phyloP scores from a whole-genome alignment of 2,888 invertebrate species.

The Mythimna albipuncta region DNA sequence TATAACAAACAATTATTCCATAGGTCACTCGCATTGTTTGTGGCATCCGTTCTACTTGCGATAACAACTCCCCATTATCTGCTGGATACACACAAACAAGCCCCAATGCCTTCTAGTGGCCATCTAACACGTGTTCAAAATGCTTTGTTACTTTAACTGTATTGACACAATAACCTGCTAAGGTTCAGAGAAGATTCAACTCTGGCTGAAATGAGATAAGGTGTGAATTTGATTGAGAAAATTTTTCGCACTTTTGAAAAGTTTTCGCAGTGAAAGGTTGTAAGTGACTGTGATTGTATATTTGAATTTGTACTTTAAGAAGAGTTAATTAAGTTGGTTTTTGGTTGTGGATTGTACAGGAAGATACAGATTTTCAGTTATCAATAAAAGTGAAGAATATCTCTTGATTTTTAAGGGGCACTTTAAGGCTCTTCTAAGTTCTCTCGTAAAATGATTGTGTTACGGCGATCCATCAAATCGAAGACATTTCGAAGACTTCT shows the following conservation, averaged over 20 bases:
- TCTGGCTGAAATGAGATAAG: accelerated
- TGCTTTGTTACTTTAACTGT: constrained; percentile 65
- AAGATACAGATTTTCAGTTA: constrained; percentile 65
- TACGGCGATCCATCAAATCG: constrained; percentile 88
- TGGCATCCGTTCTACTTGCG: constrained; percentile 61
- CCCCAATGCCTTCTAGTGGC: constrained; percentile 84
- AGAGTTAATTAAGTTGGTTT: accelerated
- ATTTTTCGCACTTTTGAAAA: constrained; percentile 26
- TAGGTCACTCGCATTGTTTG: constrained; percentile 56
- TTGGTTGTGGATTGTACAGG: constrained; percentile 31
- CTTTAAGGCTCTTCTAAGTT: constrained; percentile 83
- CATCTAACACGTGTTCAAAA: constrained; percentile 87
- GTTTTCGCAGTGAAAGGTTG: constrained; percentile 2
- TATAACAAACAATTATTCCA: constrained; percentile 41
- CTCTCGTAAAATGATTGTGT: constrained; percentile 87
- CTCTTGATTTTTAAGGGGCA: constrained; percentile 89
- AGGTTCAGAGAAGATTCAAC: constrained; percentile 18
- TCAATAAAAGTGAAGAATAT: constrained; percentile 85
- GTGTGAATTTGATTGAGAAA: constrained; percentile 19
- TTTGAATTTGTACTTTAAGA: neutral
- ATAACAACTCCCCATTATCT: constrained; percentile 73
- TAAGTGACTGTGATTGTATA: neutral
- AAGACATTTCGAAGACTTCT: constrained; percentile 85
- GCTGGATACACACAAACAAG: constrained; percentile 78
- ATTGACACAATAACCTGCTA: constrained; percentile 28